Conservation (phyloP, 2,888 invertebrate genomes). For the Leptinotarsa rubiginosa region DNA sequence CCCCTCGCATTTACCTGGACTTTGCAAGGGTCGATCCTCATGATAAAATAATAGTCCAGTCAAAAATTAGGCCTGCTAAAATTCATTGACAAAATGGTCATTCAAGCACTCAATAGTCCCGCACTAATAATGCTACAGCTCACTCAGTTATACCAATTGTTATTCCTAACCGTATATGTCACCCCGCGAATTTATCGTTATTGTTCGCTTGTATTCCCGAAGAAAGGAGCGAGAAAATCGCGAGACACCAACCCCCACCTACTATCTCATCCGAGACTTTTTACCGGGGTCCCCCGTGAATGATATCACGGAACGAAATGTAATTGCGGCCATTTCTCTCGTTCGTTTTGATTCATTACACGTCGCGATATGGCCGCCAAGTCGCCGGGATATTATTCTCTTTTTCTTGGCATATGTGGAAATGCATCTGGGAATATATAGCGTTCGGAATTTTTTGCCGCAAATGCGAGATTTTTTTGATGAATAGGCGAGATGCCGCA, state of each 20-base stretch:
- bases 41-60: no score
- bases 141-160: background rate
- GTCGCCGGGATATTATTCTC: constrained; percentile 24
- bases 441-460: background rate
- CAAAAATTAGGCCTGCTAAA: no score
- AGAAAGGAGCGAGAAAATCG: background rate
- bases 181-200: background rate
- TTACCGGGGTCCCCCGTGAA: constrained; percentile 10
- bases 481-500: background rate
- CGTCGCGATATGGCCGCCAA: constrained; percentile 21
- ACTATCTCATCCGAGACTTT: constrained; percentile 6
- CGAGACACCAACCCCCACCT: background rate
- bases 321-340: constrained; percentile 26
- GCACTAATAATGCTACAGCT: background rate
- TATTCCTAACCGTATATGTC: background rate
- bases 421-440: constrained; percentile 9
- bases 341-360: constrained; percentile 22
- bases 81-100: no score
- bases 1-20: no score
- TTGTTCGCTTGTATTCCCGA: background rate
- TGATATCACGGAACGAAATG: constrained; percentile 19
- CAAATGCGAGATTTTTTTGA: background rate
- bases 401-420: constrained; percentile 19
- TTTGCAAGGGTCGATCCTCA: no score
- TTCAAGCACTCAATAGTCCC: no score